Conservation (phyloP, 2,888 invertebrate species). For the Trichacis sp. region DNA sequence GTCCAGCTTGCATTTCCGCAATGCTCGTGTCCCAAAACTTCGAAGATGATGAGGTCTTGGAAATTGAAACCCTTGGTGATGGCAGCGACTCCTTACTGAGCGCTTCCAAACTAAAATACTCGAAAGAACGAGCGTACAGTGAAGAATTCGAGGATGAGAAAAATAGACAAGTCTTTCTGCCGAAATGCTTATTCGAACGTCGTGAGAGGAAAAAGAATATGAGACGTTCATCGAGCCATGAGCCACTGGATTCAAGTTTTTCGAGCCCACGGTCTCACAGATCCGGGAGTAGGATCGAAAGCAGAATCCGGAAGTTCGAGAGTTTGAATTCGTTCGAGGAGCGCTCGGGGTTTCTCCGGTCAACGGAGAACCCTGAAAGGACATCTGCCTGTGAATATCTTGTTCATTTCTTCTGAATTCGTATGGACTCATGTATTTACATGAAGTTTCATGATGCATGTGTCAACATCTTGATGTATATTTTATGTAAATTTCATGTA, state of each 20-base stretch:
- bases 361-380: too few species aligned
- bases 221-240: slow-evolving; percentile 61
- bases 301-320: slow-evolving; percentile 63
- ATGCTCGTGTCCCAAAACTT: slow-evolving; percentile 59
- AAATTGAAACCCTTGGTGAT: slow-evolving; percentile 62
- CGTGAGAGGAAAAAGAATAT: slow-evolving; percentile 58
- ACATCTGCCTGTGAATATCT: too few species aligned
- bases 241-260: slow-evolving; percentile 54
- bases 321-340: slow-evolving; percentile 63
- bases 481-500: too few species aligned
- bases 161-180: background rate
- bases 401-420: too few species aligned
- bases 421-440: too few species aligned
- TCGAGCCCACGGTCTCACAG: slow-evolving; percentile 53
- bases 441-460: too few species aligned
- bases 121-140: slow-evolving; percentile 14
- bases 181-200: slow-evolving; percentile 14
- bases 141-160: slow-evolving; percentile 38
- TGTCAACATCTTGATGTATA: too few species aligned
- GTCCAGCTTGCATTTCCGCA: slow-evolving; percentile 65
- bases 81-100: slow-evolving; percentile 80
- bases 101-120: slow-evolving; percentile 70
- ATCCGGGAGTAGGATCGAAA: slow-evolving; percentile 54
- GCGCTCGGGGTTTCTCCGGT: slow-evolving; percentile 18
- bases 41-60: slow-evolving; percentile 71